Percentiles rank a stretch among this genome's conserved stretches.
phyloP scores from a whole-genome alignment of 2,113 vertebrate species.

The Emydocephalus ijimae region DNA sequence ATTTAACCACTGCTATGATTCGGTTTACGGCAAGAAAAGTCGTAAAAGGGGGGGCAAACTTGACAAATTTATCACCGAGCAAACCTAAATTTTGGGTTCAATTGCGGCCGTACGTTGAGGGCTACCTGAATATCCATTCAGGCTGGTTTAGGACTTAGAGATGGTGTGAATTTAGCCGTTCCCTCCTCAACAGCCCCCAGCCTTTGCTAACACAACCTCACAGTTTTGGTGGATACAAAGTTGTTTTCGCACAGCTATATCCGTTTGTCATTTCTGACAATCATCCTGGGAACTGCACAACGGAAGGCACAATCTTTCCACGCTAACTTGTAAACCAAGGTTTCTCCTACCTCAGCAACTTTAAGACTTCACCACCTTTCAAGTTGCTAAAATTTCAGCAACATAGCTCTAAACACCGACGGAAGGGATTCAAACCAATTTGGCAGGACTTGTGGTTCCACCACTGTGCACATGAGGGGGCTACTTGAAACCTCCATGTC shows the following conservation, averaged over 20 bases:
- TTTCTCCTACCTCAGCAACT: background rate
- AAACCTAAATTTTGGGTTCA: too few species aligned
- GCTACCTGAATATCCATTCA: background rate
- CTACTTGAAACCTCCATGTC: background rate
- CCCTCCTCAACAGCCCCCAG: background rate
- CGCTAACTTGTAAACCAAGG: background rate
- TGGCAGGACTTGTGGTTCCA: background rate
- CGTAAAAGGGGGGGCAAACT: too few species aligned
- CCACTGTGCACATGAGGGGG: fast-evolving
- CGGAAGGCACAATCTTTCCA: background rate
- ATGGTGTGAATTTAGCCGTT: background rate
- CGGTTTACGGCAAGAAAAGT: too few species aligned
- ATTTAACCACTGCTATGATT: too few species aligned
- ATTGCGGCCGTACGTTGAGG: too few species aligned
- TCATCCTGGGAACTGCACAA: background rate
- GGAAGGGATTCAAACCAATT: background rate
- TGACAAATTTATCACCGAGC: too few species aligned
- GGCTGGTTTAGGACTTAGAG: background rate
- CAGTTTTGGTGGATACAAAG: background rate
- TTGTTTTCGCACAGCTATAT: too few species aligned
- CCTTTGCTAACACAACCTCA: background rate
- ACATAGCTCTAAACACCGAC: background rate
- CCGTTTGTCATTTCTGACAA: background rate
- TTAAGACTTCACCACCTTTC: background rate
- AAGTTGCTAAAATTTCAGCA: background rate